phyloP scores from a whole-genome alignment of 2,797 vertebrate genomes.

The Betta splendens region DNA sequence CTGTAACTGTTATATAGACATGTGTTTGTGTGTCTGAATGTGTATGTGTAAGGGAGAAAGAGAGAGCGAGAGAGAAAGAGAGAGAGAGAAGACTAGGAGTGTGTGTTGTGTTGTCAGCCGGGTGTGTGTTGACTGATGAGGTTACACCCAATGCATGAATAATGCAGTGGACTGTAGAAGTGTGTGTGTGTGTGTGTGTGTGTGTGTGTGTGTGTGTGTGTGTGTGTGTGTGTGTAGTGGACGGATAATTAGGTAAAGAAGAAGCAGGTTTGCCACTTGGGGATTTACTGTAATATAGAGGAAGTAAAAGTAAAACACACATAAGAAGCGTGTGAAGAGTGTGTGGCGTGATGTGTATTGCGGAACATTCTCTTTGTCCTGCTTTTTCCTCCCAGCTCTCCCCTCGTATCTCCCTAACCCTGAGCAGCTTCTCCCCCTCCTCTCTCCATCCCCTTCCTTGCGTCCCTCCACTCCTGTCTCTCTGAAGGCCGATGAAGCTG shows the following conservation, averaged over 20 bases:
- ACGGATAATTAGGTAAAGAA: slow-evolving; percentile 46
- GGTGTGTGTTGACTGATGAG: slow-evolving; percentile 66
- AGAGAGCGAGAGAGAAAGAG: slow-evolving; percentile 18
- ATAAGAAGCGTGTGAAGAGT: slow-evolving; percentile 32
- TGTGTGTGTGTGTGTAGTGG: too few relatives aligned
- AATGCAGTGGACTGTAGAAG: slow-evolving; percentile 60
- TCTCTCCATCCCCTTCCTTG: slow-evolving; percentile 1
- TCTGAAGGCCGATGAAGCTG: slow-evolving; percentile 40
- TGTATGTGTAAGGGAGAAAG: slow-evolving; percentile 6
- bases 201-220: slow-evolving; percentile 6
- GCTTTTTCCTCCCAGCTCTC: not conserved
- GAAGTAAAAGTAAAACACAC: slow-evolving; percentile 39
- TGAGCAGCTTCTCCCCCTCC: slow-evolving; percentile 2
- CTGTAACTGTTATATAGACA: slow-evolving; percentile 31
- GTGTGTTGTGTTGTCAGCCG: slow-evolving; percentile 54
- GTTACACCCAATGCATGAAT: slow-evolving; percentile 72
- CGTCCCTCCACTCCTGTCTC: slow-evolving; percentile 5
- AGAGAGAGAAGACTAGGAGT: too few relatives aligned
- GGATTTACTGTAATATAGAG: slow-evolving; percentile 28
- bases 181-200: slow-evolving; percentile 18
- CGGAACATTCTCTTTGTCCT: not conserved
- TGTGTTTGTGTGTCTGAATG: slow-evolving; percentile 39
- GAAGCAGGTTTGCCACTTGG: slow-evolving; percentile 33
- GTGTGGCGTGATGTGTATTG: slow-evolving; percentile 1
- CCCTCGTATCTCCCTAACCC: not conserved